phyloP scores from a whole-genome alignment of 1,140 invertebrate genomes.

The Akabosia matsudoensis region DNA sequence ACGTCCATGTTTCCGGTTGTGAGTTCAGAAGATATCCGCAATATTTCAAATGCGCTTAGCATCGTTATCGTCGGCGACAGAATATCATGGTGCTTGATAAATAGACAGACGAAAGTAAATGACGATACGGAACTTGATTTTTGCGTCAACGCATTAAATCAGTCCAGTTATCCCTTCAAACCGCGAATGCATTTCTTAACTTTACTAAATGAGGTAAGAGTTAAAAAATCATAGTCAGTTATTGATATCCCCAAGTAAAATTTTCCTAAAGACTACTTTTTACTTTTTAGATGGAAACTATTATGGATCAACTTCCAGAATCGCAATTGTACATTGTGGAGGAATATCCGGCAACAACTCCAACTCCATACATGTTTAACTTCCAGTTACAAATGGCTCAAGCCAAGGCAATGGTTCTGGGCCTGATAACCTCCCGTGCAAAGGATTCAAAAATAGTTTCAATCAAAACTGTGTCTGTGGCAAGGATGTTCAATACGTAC shows the following conservation, averaged over 20 bases:
- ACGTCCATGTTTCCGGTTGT: constrained; percentile 22
- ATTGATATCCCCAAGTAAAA: no score
- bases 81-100: constrained; percentile 27
- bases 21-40: constrained; percentile 7
- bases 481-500: constrained; percentile 37
- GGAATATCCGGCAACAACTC: constrained; percentile 21
- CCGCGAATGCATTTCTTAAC: constrained; percentile 32
- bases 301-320: constrained; percentile 17
- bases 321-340: constrained; percentile 35
- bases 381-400: constrained; percentile 35
- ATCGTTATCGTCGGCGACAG: constrained; percentile 24
- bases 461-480: constrained; percentile 36
- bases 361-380: constrained; percentile 13
- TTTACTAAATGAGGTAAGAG: constrained; percentile 30
- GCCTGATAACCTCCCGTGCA: constrained; percentile 4
- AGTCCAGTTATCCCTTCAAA: constrained; percentile 8
- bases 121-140: background rate
- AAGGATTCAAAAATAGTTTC: constrained; percentile 30
- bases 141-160: background rate
- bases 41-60: constrained; percentile 21
- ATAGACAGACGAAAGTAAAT: background rate
- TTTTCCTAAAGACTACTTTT: no score
- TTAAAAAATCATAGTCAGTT: background rate
- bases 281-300: constrained; percentile 22
- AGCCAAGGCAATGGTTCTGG: constrained; percentile 34